Evolutionary conservation across 2,888 invertebrate genomes (phyloP).

Genomic region (Drosophila silvestris): DNA sequence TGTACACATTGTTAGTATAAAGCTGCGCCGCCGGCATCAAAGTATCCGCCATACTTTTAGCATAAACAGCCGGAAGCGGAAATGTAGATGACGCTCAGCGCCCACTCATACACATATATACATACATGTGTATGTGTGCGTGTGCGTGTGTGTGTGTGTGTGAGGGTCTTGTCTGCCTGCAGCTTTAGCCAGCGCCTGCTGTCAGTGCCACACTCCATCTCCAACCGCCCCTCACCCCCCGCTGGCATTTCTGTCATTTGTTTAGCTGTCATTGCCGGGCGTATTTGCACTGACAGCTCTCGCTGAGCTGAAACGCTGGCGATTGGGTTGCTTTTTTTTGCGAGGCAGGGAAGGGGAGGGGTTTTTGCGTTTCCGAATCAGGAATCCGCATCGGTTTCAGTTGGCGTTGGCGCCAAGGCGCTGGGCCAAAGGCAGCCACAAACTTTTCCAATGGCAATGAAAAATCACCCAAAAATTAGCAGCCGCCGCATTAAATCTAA

Average conservation of each 20-base stretch:
- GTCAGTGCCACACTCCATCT: conserved; percentile 43
- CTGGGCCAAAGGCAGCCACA: conserved; percentile 18
- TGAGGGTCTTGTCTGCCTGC: conserved; percentile 30
- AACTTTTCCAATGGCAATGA: conserved; percentile 56
- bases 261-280: conserved; percentile 80
- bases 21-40: conserved; percentile 33
- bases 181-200: conserved; percentile 41
- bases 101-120: conserved; percentile 23
- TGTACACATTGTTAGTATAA: conserved; percentile 38
- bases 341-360: neutral
- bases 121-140: conserved; percentile 25
- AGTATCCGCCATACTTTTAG: conserved; percentile 74
- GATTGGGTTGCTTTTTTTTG: conserved; percentile 14
- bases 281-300: conserved; percentile 75
- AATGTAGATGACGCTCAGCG: conserved; percentile 72
- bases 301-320: conserved; percentile 23
- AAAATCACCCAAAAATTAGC: conserved; percentile 76
- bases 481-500: conserved; percentile 78
- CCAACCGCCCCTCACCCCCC: neutral
- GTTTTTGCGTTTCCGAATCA: conserved; percentile 9
- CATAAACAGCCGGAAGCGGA: conserved; percentile 78
- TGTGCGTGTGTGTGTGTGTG: conserved; percentile 28
- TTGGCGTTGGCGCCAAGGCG: conserved; percentile 58
- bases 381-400: neutral
- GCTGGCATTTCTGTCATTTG: conserved; percentile 71